Evolutionary conservation across 37 sponge, comb jelly and placozoan species (phyloP).

Genomic region (Petrosia ficiformis): DNA sequence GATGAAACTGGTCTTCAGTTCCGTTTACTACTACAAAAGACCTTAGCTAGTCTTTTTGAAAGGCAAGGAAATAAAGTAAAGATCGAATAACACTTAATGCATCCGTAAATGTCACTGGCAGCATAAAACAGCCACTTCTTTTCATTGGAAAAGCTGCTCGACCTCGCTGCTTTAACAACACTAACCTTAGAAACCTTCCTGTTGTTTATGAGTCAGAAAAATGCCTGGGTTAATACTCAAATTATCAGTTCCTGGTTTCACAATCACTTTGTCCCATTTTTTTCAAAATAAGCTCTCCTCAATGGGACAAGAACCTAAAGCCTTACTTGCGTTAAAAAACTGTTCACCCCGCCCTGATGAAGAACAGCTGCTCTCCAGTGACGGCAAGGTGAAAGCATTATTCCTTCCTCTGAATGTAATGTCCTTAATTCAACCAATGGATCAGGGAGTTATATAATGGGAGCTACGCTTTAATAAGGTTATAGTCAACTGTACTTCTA

Average conservation of each 20-base stretch:
- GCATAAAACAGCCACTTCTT: conserved; percentile 47
- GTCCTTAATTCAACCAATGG: background rate
- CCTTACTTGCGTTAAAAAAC: background rate
- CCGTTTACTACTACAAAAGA: conserved; percentile 49
- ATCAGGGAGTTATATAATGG: background rate
- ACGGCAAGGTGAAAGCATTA: background rate
- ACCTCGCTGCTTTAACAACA: conserved; percentile 57
- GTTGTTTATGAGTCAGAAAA: conserved; percentile 36
- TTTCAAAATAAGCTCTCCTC: background rate
- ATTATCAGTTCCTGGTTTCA: background rate
- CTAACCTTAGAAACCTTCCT: conserved; percentile 32
- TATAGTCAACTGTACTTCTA: too few species aligned
- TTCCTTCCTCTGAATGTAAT: background rate
- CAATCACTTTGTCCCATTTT: background rate
- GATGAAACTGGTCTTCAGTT: conserved; percentile 79
- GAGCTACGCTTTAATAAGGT: too few species aligned
- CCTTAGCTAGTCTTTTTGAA: conserved; percentile 52
- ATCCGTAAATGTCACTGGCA: conserved; percentile 67
- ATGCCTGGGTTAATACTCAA: conserved; percentile 6
- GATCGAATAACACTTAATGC: conserved; percentile 62
- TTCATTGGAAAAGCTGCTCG: conserved; percentile 69
- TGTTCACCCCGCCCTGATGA: background rate
- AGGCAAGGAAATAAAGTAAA: conserved; percentile 48
- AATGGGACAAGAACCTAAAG: background rate
- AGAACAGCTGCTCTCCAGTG: background rate